Percentiles rank a stretch among this genome's conserved stretches.
Conservation (phyloP, 2,797 vertebrate genomes). For the Chelonia mydas region DNA sequence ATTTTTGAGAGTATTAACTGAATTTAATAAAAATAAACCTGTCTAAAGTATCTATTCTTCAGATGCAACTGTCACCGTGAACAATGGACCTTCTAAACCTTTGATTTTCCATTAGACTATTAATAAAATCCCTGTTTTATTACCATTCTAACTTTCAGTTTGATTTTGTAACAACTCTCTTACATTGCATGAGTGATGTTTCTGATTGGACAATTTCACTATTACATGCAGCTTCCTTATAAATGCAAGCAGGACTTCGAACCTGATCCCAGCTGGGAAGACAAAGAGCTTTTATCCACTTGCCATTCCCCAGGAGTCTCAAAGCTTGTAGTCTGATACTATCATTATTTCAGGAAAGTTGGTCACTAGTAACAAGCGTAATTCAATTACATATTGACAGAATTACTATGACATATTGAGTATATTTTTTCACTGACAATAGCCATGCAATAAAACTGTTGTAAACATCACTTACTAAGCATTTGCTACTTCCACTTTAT, state of each 20-base stretch:
- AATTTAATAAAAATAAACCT: no score
- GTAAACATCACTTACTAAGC: neutral
- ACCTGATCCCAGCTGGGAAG: neutral
- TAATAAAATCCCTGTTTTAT: neutral
- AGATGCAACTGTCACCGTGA: neutral
- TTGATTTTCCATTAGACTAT: fast-evolving
- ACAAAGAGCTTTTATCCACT: neutral
- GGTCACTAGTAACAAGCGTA: neutral
- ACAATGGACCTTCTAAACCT: neutral
- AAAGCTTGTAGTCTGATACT: neutral
- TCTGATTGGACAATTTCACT: neutral
- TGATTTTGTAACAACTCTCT: neutral
- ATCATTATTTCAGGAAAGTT: neutral
- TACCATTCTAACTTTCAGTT: neutral
- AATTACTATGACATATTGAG: neutral
- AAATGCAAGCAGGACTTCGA: neutral
- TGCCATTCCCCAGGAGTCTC: neutral
- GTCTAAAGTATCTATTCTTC: no score
- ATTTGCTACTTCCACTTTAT: neutral
- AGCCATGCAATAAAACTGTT: neutral
- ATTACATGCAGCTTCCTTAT: neutral
- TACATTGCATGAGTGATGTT: fast-evolving
- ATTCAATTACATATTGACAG: neutral
- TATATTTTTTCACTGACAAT: neutral
- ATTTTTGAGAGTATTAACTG: neutral